A percentile compares a stretch with the other conserved stretches of the same genome.
These are phyloP conservation scores for Penaeus monodon DNA, from an alignment of 2,888 invertebrate genomes.

Conservation along the genomic window DNA sequence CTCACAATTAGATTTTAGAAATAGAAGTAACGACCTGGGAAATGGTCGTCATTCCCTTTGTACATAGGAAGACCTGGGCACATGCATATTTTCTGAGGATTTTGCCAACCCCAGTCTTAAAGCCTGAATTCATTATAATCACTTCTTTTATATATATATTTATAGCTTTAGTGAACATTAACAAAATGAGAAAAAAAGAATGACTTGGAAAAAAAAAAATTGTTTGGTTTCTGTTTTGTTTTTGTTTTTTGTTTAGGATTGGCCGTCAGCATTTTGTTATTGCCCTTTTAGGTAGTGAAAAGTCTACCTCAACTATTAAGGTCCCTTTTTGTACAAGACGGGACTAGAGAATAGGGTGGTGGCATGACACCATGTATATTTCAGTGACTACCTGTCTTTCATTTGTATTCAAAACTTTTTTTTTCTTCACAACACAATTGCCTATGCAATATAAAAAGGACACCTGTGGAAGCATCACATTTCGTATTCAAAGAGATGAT, in stretches of 20 bases:
- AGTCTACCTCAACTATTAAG: constrained; percentile 48
- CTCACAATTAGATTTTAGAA: too few species aligned
- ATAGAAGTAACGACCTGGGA: too few species aligned
- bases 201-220: too few species aligned
- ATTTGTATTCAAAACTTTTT: constrained; percentile 55
- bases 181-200: too few species aligned
- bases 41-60: constrained; percentile 25
- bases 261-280: constrained; percentile 24
- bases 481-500: constrained; percentile 34
- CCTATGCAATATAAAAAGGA: constrained; percentile 59
- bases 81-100: constrained; percentile 41
- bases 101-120: constrained; percentile 51
- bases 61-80: constrained; percentile 41
- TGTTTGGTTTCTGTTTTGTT: too few species aligned
- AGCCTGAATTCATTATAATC: constrained; percentile 32
- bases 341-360: constrained; percentile 24
- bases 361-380: constrained; percentile 56
- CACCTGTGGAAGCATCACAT: constrained; percentile 45
- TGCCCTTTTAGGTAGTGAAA: constrained; percentile 51
- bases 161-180: too few species aligned
- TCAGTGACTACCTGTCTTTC: constrained; percentile 62
- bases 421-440: constrained; percentile 52
- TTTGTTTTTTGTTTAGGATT: constrained; percentile 34
- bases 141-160: too few species aligned
- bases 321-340: too few species aligned